These are phyloP conservation scores for Meloidogyne exigua DNA, from an alignment of 1,140 invertebrate genomes.

Conservation along the genomic window DNA sequence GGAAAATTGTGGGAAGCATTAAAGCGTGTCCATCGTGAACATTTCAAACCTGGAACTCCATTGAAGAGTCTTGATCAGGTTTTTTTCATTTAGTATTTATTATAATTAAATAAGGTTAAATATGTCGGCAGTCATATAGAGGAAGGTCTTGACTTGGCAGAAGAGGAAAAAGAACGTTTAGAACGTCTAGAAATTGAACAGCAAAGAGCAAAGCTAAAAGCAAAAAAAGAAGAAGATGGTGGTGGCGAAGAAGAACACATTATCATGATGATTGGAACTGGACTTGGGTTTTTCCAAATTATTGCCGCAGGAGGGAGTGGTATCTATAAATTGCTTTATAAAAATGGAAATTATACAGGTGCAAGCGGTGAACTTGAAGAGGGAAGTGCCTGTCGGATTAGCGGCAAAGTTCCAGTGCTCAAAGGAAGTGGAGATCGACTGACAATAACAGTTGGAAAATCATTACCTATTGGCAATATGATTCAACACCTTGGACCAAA, in stretches of 20 bases:
- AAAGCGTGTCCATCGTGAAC: slow-evolving; percentile 48
- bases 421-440: slow-evolving; percentile 56
- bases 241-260: slow-evolving; percentile 32
- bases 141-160: slow-evolving; percentile 47
- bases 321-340: not conserved
- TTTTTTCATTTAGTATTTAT: slow-evolving; percentile 4
- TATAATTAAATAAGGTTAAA: slow-evolving; percentile 42
- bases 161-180: slow-evolving; percentile 53
- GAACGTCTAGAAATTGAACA: slow-evolving; percentile 42
- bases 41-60: slow-evolving; percentile 46
- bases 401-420: slow-evolving; percentile 51
- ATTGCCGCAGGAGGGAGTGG: slow-evolving; percentile 37
- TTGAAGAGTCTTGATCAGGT: slow-evolving; percentile 53
- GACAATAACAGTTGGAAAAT: slow-evolving; percentile 50
- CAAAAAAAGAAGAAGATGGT: slow-evolving; percentile 14
- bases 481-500: slow-evolving; percentile 43
- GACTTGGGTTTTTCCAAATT: slow-evolving; percentile 59
- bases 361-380: slow-evolving; percentile 38
- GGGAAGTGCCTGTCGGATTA: slow-evolving; percentile 55
- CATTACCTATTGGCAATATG: slow-evolving; percentile 39
- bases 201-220: slow-evolving; percentile 33
- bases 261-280: slow-evolving; percentile 60
- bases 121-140: slow-evolving; percentile 55
- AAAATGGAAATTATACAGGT: slow-evolving; percentile 24
- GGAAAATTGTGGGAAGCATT: slow-evolving; percentile 54